Conservation (phyloP, 2,888 invertebrate genomes). For the Cremastinae sp. region DNA sequence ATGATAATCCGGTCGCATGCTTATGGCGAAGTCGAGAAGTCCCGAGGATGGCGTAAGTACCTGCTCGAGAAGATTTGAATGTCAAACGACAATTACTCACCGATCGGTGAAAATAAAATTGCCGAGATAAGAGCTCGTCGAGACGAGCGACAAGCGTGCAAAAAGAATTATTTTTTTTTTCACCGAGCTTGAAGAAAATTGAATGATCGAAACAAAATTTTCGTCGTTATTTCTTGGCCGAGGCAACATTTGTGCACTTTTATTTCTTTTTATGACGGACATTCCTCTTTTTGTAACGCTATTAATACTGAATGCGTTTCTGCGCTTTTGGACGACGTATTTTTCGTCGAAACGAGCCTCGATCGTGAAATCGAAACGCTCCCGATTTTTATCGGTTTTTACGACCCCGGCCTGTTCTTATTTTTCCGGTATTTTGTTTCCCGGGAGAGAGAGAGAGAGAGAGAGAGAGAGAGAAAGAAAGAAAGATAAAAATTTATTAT, state of each 20-base stretch:
- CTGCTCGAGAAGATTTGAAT: slow-evolving; percentile 78
- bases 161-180: too few species aligned
- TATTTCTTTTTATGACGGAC: slow-evolving; percentile 34
- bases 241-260: background rate
- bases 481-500: slow-evolving; percentile 9
- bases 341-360: slow-evolving; percentile 13
- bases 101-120: too few species aligned
- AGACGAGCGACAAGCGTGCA: too few species aligned
- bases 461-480: background rate
- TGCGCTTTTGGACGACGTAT: slow-evolving; percentile 39
- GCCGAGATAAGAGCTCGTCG: too few species aligned
- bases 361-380: background rate
- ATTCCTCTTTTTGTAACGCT: slow-evolving; percentile 11
- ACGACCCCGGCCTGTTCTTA: too few species aligned
- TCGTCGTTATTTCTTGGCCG: background rate
- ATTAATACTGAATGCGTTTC: slow-evolving; percentile 39
- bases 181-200: background rate
- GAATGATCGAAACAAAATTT: slow-evolving; percentile 1
- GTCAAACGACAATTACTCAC: background rate
- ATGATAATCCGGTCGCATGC: slow-evolving; percentile 97
- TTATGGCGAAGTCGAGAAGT: slow-evolving; percentile 94
- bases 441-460: background rate
- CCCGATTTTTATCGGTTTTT: too few species aligned
- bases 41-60: slow-evolving; percentile 93
- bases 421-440: slow-evolving; percentile 7